Conservation (phyloP, 1,140 invertebrate genomes). For the Eueides isabella region DNA sequence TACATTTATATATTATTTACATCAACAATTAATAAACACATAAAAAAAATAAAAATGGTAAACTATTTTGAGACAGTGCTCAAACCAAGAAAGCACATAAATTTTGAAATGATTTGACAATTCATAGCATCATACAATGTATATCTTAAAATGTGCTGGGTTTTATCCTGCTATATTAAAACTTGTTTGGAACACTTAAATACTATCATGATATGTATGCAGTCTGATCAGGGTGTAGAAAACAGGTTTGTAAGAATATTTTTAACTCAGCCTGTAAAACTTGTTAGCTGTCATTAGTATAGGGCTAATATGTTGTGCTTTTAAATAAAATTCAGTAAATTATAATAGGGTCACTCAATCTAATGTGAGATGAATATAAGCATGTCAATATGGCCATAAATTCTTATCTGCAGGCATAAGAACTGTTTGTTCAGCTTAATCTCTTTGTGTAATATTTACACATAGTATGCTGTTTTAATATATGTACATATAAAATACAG, state of each 20-base stretch:
- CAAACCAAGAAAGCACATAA: too few species aligned
- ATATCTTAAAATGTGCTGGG: too few species aligned
- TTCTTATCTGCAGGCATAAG: background rate
- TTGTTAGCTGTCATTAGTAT: background rate
- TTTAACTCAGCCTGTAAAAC: background rate
- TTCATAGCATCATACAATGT: too few species aligned
- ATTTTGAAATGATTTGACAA: too few species aligned
- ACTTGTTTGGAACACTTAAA: too few species aligned
- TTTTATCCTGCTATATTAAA: too few species aligned
- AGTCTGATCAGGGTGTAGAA: too few species aligned
- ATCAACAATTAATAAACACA: too few species aligned
- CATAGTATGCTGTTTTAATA: background rate
- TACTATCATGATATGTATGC: too few species aligned
- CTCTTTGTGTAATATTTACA: background rate
- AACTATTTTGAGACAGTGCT: too few species aligned
- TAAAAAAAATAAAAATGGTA: too few species aligned
- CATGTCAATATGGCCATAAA: background rate
- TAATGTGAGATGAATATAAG: background rate
- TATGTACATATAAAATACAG: background rate
- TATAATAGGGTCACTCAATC: background rate
- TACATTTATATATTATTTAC: too few species aligned
- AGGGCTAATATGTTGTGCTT: background rate
- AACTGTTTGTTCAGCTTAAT: background rate
- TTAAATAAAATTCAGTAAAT: background rate
- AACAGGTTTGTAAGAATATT: background rate